A percentile compares a stretch with the other conserved stretches of the same genome.
Evolutionary conservation across 35 echinoderm and acorn worm species (phyloP).

Genomic region (Strongylocentrotus purpuratus): DNA sequence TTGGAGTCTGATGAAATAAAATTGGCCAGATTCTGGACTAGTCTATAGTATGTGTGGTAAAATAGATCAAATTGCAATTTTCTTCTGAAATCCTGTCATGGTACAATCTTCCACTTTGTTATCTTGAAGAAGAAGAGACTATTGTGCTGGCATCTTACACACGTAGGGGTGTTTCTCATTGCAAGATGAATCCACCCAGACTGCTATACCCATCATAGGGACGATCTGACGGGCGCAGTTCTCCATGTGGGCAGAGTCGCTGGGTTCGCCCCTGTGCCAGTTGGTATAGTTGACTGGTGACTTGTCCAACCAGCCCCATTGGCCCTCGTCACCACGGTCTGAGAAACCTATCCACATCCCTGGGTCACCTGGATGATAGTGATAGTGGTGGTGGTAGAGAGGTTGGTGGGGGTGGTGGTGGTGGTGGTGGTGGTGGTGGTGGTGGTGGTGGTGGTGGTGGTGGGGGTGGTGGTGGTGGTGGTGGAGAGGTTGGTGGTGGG

Average conservation of each 20-base stretch:
- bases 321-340: conserved; percentile 41
- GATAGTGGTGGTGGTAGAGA: background rate
- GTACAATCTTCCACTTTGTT: background rate
- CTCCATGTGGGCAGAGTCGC: conserved; percentile 18
- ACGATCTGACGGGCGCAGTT: conserved; percentile 70
- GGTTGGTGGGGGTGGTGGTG: background rate
- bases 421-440: background rate
- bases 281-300: conserved; percentile 60
- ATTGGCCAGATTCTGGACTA: too few species aligned
- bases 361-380: conserved; percentile 60
- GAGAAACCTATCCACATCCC: conserved; percentile 88
- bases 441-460: background rate
- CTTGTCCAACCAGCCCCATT: conserved; percentile 77
- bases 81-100: background rate
- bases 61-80: background rate
- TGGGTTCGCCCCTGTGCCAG: conserved; percentile 51
- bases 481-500: background rate
- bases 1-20: too few species aligned
- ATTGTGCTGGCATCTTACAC: conserved; percentile 87
- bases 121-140: background rate
- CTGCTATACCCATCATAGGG: conserved; percentile 53
- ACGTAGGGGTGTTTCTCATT: conserved; percentile 67
- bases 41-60: too few species aligned
- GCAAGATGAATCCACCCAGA: conserved; percentile 64
- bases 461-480: background rate